These are phyloP conservation scores for Euleptes europaea DNA, from an alignment of 2,113 vertebrate genomes.

Conservation along the genomic window DNA sequence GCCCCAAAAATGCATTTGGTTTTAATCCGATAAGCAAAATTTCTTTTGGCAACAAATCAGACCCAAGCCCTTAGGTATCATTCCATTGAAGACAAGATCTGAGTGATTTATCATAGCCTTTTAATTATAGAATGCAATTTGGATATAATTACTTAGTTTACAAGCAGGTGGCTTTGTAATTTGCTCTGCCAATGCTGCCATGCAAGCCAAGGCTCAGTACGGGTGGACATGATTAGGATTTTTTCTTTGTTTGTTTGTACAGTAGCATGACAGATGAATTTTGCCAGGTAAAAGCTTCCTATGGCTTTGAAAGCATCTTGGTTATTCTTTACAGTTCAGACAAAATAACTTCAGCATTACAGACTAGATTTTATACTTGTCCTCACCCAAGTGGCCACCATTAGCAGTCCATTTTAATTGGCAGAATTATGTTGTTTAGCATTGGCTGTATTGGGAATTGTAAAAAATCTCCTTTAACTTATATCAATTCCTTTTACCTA, in stretches of 20 bases:
- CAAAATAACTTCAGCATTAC: background rate
- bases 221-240: background rate
- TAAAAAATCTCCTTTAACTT: background rate
- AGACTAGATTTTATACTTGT: background rate
- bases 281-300: background rate
- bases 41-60: conserved; percentile 49
- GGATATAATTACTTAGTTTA: conserved; percentile 43
- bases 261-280: background rate
- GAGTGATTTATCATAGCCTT: conserved; percentile 56
- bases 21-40: conserved; percentile 53
- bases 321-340: background rate
- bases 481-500: too few relatives aligned
- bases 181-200: background rate
- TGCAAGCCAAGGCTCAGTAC: background rate
- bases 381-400: background rate
- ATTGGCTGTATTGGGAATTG: background rate
- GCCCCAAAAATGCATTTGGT: conserved; percentile 46
- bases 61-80: conserved; percentile 29
- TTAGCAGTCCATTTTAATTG: background rate
- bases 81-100: conserved; percentile 38
- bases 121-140: conserved; percentile 59
- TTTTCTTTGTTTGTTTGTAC: background rate
- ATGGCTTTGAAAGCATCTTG: background rate
- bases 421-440: background rate
- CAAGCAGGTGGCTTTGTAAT: conserved; percentile 23